Conservation (phyloP, 2,797 vertebrate genomes). For the Vipera ursinii region DNA sequence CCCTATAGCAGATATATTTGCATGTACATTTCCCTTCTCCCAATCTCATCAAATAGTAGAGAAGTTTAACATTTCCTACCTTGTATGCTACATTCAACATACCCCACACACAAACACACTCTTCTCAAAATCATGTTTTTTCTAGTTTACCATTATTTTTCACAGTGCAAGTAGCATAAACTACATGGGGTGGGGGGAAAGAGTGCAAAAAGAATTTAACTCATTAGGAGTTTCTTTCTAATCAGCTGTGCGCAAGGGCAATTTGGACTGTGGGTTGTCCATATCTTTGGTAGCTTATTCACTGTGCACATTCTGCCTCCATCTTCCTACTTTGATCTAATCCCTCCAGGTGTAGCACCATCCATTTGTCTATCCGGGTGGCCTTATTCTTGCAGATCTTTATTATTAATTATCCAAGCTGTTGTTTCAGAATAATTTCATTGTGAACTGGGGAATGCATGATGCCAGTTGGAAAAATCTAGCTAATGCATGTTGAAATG, state of each 20-base stretch:
- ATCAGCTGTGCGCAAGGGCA: background rate
- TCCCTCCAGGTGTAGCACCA: background rate
- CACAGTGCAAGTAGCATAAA: background rate
- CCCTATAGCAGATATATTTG: background rate
- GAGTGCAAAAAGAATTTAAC: background rate
- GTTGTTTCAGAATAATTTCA: conserved; percentile 9
- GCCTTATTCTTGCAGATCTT: background rate
- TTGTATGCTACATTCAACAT: background rate
- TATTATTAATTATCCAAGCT: rapidly evolving
- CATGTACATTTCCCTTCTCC: background rate
- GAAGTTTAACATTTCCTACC: background rate
- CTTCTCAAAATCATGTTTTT: background rate
- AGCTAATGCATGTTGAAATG: background rate
- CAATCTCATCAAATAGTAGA: background rate
- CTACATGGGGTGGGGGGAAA: background rate
- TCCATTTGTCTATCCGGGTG: background rate
- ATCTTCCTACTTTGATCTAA: background rate
- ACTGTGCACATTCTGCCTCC: background rate
- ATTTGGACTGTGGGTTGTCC: background rate
- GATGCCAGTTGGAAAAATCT: background rate
- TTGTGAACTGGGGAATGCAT: background rate
- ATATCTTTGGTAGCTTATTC: background rate
- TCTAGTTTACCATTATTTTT: background rate
- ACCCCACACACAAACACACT: background rate
- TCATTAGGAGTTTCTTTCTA: background rate